Evolutionary conservation across 1,140 invertebrate species (phyloP).

Genomic region (Archegozetes longisetosus): DNA sequence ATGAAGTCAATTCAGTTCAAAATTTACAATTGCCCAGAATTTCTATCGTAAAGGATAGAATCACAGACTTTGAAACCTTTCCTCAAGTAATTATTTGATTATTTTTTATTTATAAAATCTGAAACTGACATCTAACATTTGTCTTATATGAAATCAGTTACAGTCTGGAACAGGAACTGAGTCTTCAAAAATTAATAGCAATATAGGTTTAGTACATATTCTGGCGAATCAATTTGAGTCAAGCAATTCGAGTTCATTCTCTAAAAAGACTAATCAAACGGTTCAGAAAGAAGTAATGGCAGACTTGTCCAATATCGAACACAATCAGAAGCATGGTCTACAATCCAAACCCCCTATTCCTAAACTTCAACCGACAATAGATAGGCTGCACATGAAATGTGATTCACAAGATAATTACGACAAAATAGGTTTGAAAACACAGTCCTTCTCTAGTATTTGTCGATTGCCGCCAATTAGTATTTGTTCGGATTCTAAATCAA

Average conservation of each 20-base stretch:
- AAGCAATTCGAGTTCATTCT: conserved; percentile 29
- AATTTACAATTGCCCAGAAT: conserved; percentile 15
- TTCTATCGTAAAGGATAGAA: conserved; percentile 38
- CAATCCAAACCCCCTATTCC: conserved; percentile 22
- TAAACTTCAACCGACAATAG: conserved; percentile 27
- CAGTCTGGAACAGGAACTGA: not conserved
- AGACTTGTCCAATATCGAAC: conserved; percentile 23
- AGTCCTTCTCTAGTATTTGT: conserved; percentile 4
- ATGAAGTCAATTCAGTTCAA: not conserved
- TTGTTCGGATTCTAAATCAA: not conserved
- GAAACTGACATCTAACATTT: not conserved
- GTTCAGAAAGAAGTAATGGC: conserved; percentile 25
- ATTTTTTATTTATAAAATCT: not conserved
- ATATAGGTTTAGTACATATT: conserved; percentile 41
- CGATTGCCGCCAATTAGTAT: conserved; percentile 1
- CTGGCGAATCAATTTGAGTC: conserved; percentile 41
- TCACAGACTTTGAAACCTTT: conserved; percentile 44
- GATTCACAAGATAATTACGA: conserved; percentile 32
- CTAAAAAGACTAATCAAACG: conserved; percentile 10
- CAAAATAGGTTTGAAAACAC: not conserved
- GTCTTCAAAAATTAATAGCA: not conserved
- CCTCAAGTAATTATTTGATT: not conserved
- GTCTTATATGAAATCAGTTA: not conserved
- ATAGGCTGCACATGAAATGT: conserved; percentile 45
- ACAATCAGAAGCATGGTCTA: conserved; percentile 12